Percentiles rank a stretch among this genome's conserved stretches.
phyloP scores from a whole-genome alignment of 2,113 vertebrate genomes.

The Megaleporinus macrocephalus region DNA sequence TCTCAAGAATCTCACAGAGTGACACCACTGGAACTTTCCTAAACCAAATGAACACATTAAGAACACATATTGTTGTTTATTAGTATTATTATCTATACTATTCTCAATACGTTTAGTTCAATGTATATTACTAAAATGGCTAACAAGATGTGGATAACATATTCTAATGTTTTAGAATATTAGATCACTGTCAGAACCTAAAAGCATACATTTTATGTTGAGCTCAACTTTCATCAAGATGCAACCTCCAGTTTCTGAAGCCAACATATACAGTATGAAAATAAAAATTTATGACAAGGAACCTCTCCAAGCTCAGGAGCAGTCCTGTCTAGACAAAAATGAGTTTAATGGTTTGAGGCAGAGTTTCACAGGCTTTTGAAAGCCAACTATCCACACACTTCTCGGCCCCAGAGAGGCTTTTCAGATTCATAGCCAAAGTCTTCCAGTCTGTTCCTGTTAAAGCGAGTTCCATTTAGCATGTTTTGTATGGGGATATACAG shows the following conservation, averaged over 20 bases:
- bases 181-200: neutral
- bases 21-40: neutral
- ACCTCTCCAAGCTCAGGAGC: slow-evolving; percentile 45
- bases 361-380: slow-evolving; percentile 56
- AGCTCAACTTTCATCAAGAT: neutral
- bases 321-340: slow-evolving; percentile 56
- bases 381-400: slow-evolving; percentile 58
- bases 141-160: neutral
- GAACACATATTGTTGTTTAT: neutral
- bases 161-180: neutral
- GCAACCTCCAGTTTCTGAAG: neutral
- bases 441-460: neutral
- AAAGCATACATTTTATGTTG: neutral
- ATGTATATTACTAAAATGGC: neutral
- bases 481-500: neutral
- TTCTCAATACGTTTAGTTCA: neutral
- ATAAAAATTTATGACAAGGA: neutral
- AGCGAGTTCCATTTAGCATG: neutral
- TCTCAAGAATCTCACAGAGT: neutral
- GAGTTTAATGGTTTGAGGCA: slow-evolving; percentile 58
- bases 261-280: slow-evolving; percentile 1
- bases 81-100: no score
- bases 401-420: neutral
- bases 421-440: neutral
- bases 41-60: neutral